phyloP scores from a whole-genome alignment of 2,113 vertebrate species.

The Pluvialis apricaria region DNA sequence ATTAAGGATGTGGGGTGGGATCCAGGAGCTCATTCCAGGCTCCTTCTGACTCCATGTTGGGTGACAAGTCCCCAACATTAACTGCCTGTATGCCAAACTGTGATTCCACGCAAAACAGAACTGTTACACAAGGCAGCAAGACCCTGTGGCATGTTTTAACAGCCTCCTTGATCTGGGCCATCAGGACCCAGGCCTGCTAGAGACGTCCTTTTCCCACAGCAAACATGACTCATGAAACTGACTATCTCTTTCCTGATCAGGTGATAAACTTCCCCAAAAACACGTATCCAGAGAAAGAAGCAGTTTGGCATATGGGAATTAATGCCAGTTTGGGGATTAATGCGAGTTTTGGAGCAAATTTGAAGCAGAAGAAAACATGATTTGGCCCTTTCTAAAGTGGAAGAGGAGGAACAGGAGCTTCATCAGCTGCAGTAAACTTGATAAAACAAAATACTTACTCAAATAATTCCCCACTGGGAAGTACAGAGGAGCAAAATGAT shows the following conservation, averaged over 20 bases:
- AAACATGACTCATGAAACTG: neutral
- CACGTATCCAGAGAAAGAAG: neutral
- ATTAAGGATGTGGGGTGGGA: rapidly evolving
- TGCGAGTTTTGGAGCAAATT: neutral
- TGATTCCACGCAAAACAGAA: neutral
- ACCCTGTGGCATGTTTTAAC: neutral
- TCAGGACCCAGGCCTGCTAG: neutral
- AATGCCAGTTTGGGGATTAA: neutral
- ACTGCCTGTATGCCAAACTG: neutral
- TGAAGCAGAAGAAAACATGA: neutral
- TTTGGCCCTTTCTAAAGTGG: neutral
- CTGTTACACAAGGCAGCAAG: neutral
- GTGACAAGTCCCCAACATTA: neutral
- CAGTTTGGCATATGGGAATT: neutral
- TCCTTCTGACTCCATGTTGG: neutral
- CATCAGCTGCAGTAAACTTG: neutral
- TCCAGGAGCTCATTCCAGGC: neutral
- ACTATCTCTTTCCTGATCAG: neutral
- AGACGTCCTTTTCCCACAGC: neutral
- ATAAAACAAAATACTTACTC: neutral
- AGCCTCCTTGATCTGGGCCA: neutral
- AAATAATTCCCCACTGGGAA: neutral
- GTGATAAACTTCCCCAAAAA: neutral
- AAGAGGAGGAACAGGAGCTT: neutral
- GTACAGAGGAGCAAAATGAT: neutral